A percentile compares a stretch with the other conserved stretches of the same genome.
Conservation (phyloP, 2,888 invertebrate genomes). For the Caradrina clavipalpis region DNA sequence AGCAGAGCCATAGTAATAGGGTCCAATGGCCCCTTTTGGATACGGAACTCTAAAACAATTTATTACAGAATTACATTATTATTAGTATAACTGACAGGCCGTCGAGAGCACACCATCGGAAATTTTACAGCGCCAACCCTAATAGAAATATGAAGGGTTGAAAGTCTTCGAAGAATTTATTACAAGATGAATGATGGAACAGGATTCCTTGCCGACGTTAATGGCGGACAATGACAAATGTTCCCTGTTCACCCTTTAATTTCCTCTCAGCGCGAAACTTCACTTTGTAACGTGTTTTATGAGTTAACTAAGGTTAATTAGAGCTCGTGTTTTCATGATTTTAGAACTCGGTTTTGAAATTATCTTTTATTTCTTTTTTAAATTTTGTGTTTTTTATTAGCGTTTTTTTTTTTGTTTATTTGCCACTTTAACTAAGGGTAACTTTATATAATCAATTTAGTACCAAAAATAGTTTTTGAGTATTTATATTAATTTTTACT, state of each 20-base stretch:
- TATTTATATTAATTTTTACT: too few species aligned
- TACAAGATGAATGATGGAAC: constrained; percentile 50
- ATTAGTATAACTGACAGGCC: background rate
- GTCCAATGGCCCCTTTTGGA: too few species aligned
- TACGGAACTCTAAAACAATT: background rate
- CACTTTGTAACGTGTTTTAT: constrained; percentile 45
- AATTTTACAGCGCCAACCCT: constrained; percentile 22
- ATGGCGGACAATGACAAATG: constrained; percentile 60
- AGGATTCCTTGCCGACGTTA: constrained; percentile 50
- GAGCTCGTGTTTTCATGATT: constrained; percentile 22
- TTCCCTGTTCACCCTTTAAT: constrained; percentile 51
- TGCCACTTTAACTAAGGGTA: too few species aligned
- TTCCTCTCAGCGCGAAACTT: constrained; percentile 43
- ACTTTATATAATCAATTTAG: too few species aligned
- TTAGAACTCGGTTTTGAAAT: background rate
- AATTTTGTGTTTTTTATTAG: background rate
- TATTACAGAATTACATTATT: background rate
- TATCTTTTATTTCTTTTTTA: background rate
- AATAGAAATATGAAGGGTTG: constrained; percentile 46
- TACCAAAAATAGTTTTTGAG: too few species aligned
- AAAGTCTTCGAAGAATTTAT: constrained; percentile 52
- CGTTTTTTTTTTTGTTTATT: too few species aligned
- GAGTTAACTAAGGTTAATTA: constrained; percentile 55
- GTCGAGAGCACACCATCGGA: constrained; percentile 4
- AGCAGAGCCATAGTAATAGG: too few species aligned